phyloP scores from a whole-genome alignment of 2,888 invertebrate species.

The Sesia apiformis region DNA sequence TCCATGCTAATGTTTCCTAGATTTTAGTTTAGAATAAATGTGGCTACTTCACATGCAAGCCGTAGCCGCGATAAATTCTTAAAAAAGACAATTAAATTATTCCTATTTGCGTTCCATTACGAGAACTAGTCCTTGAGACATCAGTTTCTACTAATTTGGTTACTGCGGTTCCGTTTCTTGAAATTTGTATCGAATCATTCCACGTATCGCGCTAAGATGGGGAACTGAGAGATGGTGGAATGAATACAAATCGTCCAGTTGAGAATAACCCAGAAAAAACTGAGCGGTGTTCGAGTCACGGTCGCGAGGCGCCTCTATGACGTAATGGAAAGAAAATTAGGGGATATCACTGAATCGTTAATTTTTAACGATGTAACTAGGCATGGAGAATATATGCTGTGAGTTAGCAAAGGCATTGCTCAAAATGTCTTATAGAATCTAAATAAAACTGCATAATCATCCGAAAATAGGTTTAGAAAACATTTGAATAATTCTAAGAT shows the following conservation, averaged over 20 bases:
- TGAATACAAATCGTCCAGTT: conserved; percentile 46
- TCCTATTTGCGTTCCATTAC: conserved; percentile 26
- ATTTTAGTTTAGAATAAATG: background rate
- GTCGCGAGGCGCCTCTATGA: conserved; percentile 6
- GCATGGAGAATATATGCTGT: too few species aligned
- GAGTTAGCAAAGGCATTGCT: too few species aligned
- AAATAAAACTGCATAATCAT: too few species aligned
- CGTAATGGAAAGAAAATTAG: background rate
- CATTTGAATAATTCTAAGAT: too few species aligned
- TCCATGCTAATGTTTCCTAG: background rate
- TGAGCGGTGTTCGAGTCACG: conserved; percentile 29
- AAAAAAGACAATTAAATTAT: conserved; percentile 18
- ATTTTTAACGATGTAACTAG: background rate
- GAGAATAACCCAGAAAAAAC: conserved; percentile 46
- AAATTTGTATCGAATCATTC: conserved; percentile 42
- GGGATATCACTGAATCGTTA: background rate
- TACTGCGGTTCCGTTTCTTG: conserved; percentile 42
- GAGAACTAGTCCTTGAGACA: conserved; percentile 44
- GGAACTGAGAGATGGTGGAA: conserved; percentile 19
- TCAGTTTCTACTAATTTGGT: conserved; percentile 40
- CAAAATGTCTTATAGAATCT: too few species aligned
- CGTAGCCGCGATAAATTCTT: background rate
- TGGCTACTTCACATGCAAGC: background rate
- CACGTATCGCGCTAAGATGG: conserved; percentile 41
- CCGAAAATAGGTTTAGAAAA: too few species aligned